phyloP scores from a whole-genome alignment of 1,140 invertebrate genomes.

The Hycleus cichorii region DNA sequence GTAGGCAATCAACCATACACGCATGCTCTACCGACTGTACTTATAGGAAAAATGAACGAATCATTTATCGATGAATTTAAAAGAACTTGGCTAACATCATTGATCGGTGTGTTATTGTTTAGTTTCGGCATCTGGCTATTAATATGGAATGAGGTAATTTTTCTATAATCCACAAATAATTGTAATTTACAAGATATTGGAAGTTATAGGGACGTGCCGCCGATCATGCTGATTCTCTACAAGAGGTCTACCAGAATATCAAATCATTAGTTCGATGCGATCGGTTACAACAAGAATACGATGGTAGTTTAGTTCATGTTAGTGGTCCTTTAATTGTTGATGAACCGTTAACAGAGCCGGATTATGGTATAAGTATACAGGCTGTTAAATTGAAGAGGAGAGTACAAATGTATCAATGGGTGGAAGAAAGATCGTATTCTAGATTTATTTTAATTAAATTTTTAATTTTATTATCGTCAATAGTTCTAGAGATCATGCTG shows the following conservation, averaged over 20 bases:
- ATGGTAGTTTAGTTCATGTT: slow-evolving; percentile 70
- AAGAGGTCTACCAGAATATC: slow-evolving; percentile 59
- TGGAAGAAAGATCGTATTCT: slow-evolving; percentile 61
- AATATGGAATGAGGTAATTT: slow-evolving; percentile 66
- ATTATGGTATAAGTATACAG: slow-evolving; percentile 45
- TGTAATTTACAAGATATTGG: slow-evolving; percentile 4
- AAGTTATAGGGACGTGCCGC: slow-evolving; percentile 57
- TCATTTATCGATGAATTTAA: slow-evolving; percentile 51
- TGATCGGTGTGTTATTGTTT: slow-evolving; percentile 53
- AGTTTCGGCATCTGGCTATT: slow-evolving; percentile 51
- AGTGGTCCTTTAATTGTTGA: slow-evolving; percentile 61
- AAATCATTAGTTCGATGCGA: slow-evolving; percentile 50
- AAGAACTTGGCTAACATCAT: slow-evolving; percentile 53
- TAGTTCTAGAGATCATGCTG: slow-evolving; percentile 24
- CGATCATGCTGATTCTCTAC: slow-evolving; percentile 58
- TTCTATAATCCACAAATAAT: not conserved
- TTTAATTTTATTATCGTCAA: not conserved
- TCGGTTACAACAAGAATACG: slow-evolving; percentile 52
- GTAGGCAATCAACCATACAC: too few species aligned
- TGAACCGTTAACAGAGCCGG: slow-evolving; percentile 71
- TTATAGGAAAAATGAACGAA: too few species aligned
- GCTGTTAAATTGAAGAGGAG: slow-evolving; percentile 38
- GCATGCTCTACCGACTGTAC: too few species aligned
- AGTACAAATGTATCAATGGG: slow-evolving; percentile 85
- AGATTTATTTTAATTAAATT: not conserved